A percentile compares a stretch with the other conserved stretches of the same genome.
These are phyloP conservation scores for Pelvicachromis taeniatus DNA, from an alignment of 2,113 vertebrate genomes.

Conservation along the genomic window DNA sequence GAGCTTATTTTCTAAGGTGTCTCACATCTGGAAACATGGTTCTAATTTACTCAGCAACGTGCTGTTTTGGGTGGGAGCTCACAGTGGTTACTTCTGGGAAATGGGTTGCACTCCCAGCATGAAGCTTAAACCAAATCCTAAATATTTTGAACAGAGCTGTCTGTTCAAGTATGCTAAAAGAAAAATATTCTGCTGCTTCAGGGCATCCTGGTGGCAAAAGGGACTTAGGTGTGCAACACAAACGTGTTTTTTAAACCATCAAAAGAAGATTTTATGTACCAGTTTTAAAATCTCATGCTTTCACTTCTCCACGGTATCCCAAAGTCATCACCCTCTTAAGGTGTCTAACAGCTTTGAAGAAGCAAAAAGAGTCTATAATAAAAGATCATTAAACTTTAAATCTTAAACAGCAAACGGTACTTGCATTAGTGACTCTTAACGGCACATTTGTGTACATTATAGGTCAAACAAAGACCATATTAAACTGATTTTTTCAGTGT, in stretches of 20 bases:
- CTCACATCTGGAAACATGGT: not conserved
- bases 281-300: not conserved
- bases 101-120: not conserved
- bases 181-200: not conserved
- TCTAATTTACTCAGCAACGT: not conserved
- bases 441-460: not conserved
- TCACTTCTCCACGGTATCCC: not conserved
- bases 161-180: not conserved
- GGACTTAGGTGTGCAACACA: not conserved
- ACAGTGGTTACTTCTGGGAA: not conserved
- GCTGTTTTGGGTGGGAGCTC: not conserved
- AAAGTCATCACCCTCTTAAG: not conserved
- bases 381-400: not conserved
- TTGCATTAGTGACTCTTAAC: not conserved
- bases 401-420: accelerated
- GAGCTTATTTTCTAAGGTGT: not conserved
- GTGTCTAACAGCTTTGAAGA: not conserved
- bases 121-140: not conserved
- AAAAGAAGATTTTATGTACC: not conserved
- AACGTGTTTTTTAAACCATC: not conserved
- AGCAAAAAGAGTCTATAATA: not conserved
- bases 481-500: not conserved
- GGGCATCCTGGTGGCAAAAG: not conserved
- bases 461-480: not conserved
- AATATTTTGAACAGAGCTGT: not conserved